A percentile compares a stretch with the other conserved stretches of the same genome.
Evolutionary conservation across 37 sponge, comb jelly and placozoan species (phyloP).

Genomic region (Amphimedon queenslandica): DNA sequence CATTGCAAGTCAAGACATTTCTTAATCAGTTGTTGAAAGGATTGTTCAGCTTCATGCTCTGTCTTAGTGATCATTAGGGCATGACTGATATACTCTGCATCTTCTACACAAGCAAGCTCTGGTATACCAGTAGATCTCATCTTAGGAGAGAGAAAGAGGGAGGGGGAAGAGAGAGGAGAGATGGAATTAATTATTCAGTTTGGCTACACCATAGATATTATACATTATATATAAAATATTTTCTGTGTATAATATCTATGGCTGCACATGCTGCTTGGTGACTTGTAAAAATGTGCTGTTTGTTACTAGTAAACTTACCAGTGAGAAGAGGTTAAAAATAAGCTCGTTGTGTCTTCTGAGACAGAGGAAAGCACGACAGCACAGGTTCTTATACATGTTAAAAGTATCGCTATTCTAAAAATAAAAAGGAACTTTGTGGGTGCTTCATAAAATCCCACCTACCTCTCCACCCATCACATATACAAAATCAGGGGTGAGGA

Average conservation of each 20-base stretch:
- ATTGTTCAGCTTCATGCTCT: conserved; percentile 67
- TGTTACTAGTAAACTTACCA: conserved; percentile 41
- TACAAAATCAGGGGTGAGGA: conserved; percentile 93
- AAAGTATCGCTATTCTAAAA: conserved; percentile 36
- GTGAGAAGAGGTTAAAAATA: conserved; percentile 82
- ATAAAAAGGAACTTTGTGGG: not conserved
- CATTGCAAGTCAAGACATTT: conserved; percentile 68
- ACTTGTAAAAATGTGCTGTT: too few relatives aligned
- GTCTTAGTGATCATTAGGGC: conserved; percentile 58
- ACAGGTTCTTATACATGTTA: conserved; percentile 66
- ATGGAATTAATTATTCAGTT: too few relatives aligned
- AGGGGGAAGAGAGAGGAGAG: too few relatives aligned
- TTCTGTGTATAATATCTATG: too few relatives aligned
- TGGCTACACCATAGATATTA: too few relatives aligned
- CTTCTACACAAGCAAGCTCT: conserved; percentile 77
- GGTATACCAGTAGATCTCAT: conserved; percentile 88
- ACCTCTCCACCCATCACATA: conserved; percentile 90
- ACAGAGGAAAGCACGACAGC: conserved; percentile 70
- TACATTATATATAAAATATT: too few relatives aligned
- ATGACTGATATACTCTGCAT: conserved; percentile 60
- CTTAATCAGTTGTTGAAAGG: conserved; percentile 63
- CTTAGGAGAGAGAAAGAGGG: conserved; percentile 17
- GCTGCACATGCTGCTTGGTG: too few relatives aligned
- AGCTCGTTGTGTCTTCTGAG: conserved; percentile 72
- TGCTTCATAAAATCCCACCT: not conserved